Evolutionary conservation across 2,797 vertebrate species (phyloP).

Genomic region (Nannoperca australis): DNA sequence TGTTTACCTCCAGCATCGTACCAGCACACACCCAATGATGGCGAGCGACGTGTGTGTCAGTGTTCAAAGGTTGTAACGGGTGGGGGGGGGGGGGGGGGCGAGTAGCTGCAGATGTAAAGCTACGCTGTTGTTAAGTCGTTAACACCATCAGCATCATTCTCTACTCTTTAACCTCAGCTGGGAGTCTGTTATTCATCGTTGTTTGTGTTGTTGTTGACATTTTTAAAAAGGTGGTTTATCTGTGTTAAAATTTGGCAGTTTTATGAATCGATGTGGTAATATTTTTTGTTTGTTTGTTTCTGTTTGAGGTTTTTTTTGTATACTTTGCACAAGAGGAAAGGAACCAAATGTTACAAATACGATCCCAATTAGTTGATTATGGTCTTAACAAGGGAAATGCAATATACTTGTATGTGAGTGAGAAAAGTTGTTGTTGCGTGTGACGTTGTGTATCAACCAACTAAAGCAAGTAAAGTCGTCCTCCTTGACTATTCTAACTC

Average conservation of each 20-base stretch:
- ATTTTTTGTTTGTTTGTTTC: constrained; percentile 31
- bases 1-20: constrained; percentile 84
- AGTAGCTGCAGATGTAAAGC: constrained; percentile 55
- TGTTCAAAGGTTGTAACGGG: constrained; percentile 65
- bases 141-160: constrained; percentile 56
- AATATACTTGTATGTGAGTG: constrained; percentile 77
- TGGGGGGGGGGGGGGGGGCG: constrained; percentile 13
- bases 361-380: constrained; percentile 75
- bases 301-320: constrained; percentile 74
- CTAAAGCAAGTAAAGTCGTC: constrained; percentile 74
- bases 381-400: constrained; percentile 88
- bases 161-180: constrained; percentile 60
- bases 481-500: constrained; percentile 75
- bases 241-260: constrained; percentile 76
- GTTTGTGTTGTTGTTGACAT: constrained; percentile 56
- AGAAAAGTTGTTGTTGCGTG: constrained; percentile 65
- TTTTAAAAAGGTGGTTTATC: constrained; percentile 68
- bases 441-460: constrained; percentile 80
- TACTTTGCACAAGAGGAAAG: constrained; percentile 87
- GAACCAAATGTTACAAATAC: constrained; percentile 86
- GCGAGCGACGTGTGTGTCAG: constrained; percentile 72
- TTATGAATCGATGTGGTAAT: constrained; percentile 65
- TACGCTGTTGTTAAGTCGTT: constrained; percentile 42
- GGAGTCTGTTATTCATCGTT: constrained; percentile 60
- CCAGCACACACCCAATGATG: constrained; percentile 69